A percentile compares a stretch with the other conserved stretches of the same genome.
Conservation (phyloP, 2,888 invertebrate species). For the Epinotia brunnichana region DNA sequence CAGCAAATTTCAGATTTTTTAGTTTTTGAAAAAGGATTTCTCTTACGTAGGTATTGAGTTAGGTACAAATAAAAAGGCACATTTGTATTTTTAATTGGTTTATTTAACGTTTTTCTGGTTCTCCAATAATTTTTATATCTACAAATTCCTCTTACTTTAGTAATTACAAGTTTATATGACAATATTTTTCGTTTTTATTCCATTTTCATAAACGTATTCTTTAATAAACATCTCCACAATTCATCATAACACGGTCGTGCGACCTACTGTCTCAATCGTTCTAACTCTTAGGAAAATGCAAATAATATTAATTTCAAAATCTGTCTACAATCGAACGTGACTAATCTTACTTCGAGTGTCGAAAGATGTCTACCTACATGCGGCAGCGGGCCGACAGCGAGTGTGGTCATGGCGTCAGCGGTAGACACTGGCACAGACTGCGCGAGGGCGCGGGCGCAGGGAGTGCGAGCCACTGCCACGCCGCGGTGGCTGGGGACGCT, state of each 20-base stretch:
- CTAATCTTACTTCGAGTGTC: constrained; percentile 79
- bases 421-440: constrained; percentile 51
- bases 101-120: constrained; percentile 83
- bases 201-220: constrained; percentile 83
- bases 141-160: constrained; percentile 79
- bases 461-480: not conserved
- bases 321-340: constrained; percentile 81
- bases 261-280: constrained; percentile 83
- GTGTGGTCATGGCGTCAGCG: constrained; percentile 42
- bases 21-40: not conserved
- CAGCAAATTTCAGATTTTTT: no score
- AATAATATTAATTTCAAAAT: constrained; percentile 81
- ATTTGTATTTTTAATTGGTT: constrained; percentile 80
- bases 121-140: constrained; percentile 72
- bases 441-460: constrained; percentile 25
- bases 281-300: constrained; percentile 83
- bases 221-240: constrained; percentile 83
- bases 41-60: not conserved
- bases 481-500: not conserved
- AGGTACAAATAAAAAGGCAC: constrained; percentile 66
- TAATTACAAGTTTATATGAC: constrained; percentile 84
- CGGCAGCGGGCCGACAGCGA: constrained; percentile 53
- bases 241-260: constrained; percentile 82
- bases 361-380: constrained; percentile 74
- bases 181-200: constrained; percentile 83